Base-by-base conservation (phyloP, 2,888 invertebrate species). In the Drosophila parthenogenetica region DNA sequence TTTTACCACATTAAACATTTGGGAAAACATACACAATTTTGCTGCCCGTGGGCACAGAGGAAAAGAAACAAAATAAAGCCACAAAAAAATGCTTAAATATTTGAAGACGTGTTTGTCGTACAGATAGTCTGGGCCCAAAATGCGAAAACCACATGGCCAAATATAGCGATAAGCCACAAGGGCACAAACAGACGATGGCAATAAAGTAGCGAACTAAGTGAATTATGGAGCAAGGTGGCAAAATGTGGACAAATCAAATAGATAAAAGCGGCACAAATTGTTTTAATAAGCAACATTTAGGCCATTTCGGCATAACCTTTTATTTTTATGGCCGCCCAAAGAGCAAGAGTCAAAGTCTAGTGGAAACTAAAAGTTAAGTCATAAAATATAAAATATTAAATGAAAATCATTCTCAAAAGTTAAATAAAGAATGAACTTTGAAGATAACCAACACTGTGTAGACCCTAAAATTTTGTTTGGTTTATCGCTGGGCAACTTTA, bases 181-280 rank as follows among this genome's bases (percentile, higher is more conserved):
- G 22, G 70, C 63, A 50, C 43, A 64, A n/a, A 53, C 64, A 65
- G 50, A 50, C 69, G 58, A 53, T 19, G 51, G 43, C 49, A 37
- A 73, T 66, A 73, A 73, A 75, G 49, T 60, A 60, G 57, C 13
- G 45, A 65, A 54, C 62, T 75, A 87, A 80, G 81, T 75, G 66
- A 83, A 66, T 75, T 79, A 77, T 74, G 53, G 58, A 50, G 39
- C 54, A 45, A 64, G 68, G 68, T 68, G 67, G 51, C 50, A 58
- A 74, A 84, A 67, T 69, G 68, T 60, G 63, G 54, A 57, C 69
- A 69, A 85, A 68, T 73, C 81, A 81, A 71, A 61, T 48, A 55
- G 17, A 54, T 55, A 43, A 43, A 43, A 55, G 19, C 7, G 69
- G 49, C 66, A 57, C 69, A 79, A 86, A 86, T 80, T 77, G 82